phyloP scores from a whole-genome alignment of 2,113 vertebrate genomes.

The Tragelaphus scriptus region DNA sequence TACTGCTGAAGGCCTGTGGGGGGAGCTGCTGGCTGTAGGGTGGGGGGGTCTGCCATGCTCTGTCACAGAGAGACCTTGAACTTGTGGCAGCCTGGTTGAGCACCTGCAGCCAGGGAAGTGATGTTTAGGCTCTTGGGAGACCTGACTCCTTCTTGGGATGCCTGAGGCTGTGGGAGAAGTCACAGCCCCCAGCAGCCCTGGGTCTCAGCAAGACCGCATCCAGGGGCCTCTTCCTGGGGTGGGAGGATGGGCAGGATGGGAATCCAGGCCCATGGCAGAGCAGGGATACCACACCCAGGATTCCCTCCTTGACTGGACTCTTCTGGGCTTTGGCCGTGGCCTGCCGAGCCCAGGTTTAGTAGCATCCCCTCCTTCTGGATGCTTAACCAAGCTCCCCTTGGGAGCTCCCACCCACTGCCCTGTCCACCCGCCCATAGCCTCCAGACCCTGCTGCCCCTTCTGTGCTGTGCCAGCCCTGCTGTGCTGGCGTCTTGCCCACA shows the following conservation, averaged over 20 bases:
- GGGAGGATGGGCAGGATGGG: fast-evolving
- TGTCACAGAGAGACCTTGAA: fast-evolving
- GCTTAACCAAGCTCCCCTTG: too few relatives aligned
- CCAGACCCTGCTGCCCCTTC: not conserved
- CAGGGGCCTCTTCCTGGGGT: not conserved
- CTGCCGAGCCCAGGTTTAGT: not conserved
- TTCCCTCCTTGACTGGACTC: not conserved
- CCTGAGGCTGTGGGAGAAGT: fast-evolving
- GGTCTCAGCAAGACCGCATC: not conserved
- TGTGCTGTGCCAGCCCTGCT: not conserved
- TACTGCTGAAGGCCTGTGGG: not conserved
- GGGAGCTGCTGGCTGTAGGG: not conserved
- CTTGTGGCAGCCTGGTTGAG: not conserved
- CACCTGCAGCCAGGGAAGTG: fast-evolving
- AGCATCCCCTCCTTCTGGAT: not conserved
- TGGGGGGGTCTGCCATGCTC: fast-evolving
- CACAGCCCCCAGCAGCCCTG: not conserved
- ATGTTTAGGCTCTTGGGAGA: not conserved
- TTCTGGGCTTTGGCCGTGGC: not conserved
- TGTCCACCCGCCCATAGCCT: fast-evolving
- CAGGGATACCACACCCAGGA: not conserved
- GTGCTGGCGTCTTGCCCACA: not conserved
- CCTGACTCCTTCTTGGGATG: fast-evolving
- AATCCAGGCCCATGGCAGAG: not conserved
- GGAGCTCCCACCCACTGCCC: too few relatives aligned